Evolutionary conservation across 2,797 vertebrate species (phyloP).

Genomic region (Calcarius lapponicus): DNA sequence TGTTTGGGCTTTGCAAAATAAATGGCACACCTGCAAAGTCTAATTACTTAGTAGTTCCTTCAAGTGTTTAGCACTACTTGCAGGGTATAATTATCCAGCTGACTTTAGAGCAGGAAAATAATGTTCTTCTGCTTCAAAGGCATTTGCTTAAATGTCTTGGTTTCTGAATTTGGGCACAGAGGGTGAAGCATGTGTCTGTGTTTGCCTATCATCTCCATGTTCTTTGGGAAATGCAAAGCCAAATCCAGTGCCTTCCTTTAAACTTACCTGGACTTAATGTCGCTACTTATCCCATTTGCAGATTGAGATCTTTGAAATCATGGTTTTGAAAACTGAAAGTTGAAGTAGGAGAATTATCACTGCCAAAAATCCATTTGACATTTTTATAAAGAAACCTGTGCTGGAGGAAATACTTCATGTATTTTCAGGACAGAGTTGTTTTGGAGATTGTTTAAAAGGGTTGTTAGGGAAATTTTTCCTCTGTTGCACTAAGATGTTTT

Average conservation of each 20-base stretch:
- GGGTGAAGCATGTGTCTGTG: background rate
- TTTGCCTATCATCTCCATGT: background rate
- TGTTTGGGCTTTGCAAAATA: background rate
- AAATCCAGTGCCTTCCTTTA: background rate
- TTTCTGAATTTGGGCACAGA: background rate
- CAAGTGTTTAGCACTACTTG: background rate
- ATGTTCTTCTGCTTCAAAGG: background rate
- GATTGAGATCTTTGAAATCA: background rate
- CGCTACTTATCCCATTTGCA: background rate
- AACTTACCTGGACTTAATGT: background rate
- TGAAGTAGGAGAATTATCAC: background rate
- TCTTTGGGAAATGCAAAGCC: background rate
- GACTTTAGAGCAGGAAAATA: background rate
- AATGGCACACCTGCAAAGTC: background rate
- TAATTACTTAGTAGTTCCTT: background rate
- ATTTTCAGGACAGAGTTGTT: background rate
- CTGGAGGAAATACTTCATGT: background rate
- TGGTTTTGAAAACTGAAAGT: background rate
- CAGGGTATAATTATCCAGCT: background rate
- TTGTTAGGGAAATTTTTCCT: background rate
- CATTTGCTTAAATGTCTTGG: background rate
- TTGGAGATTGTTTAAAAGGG: background rate
- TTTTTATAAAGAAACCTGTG: background rate
- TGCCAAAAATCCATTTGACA: background rate
- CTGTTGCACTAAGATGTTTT: background rate